A percentile compares a stretch with the other conserved stretches of the same genome.
phyloP scores from a whole-genome alignment of 2,888 invertebrate species.

The Drosophila suboccidentalis region DNA sequence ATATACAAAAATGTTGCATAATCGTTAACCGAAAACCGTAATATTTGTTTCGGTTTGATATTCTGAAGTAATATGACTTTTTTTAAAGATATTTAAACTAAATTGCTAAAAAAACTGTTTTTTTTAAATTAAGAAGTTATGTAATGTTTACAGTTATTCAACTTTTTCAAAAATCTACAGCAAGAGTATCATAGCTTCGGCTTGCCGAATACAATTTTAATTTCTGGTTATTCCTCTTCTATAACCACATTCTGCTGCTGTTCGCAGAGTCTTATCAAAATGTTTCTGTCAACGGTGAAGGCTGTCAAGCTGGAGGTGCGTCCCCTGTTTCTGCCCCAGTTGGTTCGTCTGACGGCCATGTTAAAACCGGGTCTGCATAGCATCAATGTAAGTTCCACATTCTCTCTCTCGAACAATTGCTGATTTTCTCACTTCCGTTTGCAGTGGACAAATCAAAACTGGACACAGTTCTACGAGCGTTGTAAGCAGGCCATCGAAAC shows the following conservation, averaged over 20 bases:
- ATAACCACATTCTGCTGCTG: background rate
- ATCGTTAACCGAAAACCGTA: too few relatives aligned
- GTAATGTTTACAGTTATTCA: too few relatives aligned
- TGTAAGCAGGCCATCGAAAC: constrained; percentile 92
- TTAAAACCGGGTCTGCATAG: constrained; percentile 92
- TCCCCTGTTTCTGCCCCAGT: constrained; percentile 95
- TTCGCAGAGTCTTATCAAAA: constrained; percentile 90
- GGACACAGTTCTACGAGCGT: constrained; percentile 91
- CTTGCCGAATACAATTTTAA: background rate
- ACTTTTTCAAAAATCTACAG: too few relatives aligned
- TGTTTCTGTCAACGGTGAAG: constrained; percentile 90
- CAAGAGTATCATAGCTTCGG: background rate
- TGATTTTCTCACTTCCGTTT: background rate
- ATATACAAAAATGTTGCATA: too few relatives aligned
- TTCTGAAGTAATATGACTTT: background rate
- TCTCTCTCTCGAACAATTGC: constrained; percentile 1
- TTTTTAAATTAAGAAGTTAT: background rate
- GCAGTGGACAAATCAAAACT: constrained; percentile 93
- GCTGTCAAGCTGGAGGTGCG: constrained; percentile 94
- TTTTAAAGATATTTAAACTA: background rate
- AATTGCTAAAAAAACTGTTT: background rate
- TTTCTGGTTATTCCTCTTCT: background rate
- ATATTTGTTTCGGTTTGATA: too few relatives aligned
- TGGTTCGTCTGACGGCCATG: constrained; percentile 93
- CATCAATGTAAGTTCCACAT: constrained; percentile 87